These are phyloP conservation scores for Tineola bisselliella DNA, from an alignment of 2,888 invertebrate species.

Conservation along the genomic window DNA sequence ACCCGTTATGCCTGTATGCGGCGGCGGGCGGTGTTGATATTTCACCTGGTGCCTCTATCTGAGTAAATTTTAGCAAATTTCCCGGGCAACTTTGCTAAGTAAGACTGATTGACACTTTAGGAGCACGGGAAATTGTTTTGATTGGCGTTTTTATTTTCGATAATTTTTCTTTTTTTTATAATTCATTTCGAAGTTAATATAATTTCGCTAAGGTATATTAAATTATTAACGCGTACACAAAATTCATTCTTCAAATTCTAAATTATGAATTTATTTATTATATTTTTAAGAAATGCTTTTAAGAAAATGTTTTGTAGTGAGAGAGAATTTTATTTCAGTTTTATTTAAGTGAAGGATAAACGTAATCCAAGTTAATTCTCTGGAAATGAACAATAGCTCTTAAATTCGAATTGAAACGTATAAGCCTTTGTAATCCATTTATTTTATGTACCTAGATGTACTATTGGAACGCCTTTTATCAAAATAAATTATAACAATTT, in stretches of 20 bases:
- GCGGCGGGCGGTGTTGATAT: not conserved
- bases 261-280: not conserved
- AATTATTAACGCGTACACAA: no score
- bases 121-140: conserved; percentile 26
- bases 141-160: conserved; percentile 25
- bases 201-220: not conserved
- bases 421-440: conserved; percentile 9
- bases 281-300: not conserved
- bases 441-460: not conserved
- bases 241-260: no score
- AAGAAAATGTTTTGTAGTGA: not conserved
- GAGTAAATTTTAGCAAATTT: conserved; percentile 28
- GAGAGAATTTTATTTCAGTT: conserved; percentile 1
- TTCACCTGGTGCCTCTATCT: conserved; percentile 37
- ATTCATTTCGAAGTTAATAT: not conserved
- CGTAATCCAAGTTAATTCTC: conserved; percentile 12
- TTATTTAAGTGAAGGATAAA: conserved; percentile 1
- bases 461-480: not conserved
- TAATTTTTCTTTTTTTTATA: conserved; percentile 14
- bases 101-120: conserved; percentile 46
- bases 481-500: not conserved
- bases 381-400: conserved; percentile 11
- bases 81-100: conserved; percentile 37
- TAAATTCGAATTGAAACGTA: conserved; percentile 8
- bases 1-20: no score